Conservation (phyloP, 1,140 invertebrate genomes). For the Physella acuta region DNA sequence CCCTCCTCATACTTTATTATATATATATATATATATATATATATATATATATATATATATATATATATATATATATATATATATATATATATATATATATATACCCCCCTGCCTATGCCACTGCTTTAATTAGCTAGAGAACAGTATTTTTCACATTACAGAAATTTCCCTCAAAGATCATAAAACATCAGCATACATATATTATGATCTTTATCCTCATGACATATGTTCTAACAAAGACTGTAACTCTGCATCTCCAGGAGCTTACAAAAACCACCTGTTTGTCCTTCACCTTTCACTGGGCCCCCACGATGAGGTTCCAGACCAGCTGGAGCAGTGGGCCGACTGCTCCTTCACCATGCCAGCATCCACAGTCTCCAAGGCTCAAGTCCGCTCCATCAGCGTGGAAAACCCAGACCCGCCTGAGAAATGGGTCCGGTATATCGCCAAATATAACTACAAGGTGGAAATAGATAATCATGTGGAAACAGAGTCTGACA, state of each 20-base stretch:
- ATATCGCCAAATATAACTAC: conserved; percentile 95
- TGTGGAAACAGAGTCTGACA: conserved; percentile 33
- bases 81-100: too few species aligned
- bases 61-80: too few species aligned
- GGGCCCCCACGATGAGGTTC: conserved; percentile 95
- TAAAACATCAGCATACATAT: too few species aligned
- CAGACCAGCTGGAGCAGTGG: conserved; percentile 84
- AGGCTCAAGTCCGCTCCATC: conserved; percentile 93
- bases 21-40: too few species aligned
- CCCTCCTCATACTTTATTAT: too few species aligned
- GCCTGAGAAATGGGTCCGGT: conserved; percentile 97
- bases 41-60: too few species aligned
- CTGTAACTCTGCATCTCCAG: conserved; percentile 68
- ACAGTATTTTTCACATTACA: too few species aligned
- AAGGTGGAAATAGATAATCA: conserved; percentile 62
- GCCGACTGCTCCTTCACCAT: conserved; percentile 96
- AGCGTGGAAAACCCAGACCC: conserved; percentile 89
- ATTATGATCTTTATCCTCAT: too few species aligned
- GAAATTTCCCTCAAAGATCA: too few species aligned
- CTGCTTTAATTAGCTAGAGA: too few species aligned
- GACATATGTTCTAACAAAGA: too few species aligned
- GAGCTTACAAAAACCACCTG: conserved; percentile 93
- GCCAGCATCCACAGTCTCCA: conserved; percentile 95
- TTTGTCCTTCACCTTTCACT: conserved; percentile 89
- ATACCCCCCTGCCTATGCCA: too few species aligned